Evolutionary conservation across 2,113 vertebrate genomes (phyloP).

Genomic region (Barnardius zonarius): DNA sequence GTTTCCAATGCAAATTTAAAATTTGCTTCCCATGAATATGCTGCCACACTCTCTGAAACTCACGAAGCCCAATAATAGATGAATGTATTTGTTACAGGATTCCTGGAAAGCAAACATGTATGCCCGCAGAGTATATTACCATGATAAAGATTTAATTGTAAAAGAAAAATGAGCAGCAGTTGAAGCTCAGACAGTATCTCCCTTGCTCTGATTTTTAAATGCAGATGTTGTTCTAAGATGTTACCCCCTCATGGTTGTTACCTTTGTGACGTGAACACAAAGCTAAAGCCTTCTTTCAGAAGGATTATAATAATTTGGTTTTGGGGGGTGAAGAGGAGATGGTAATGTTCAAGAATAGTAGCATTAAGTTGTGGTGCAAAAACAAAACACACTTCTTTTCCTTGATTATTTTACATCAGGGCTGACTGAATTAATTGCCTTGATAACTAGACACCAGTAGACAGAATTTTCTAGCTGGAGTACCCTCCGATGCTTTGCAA

Average conservation of each 20-base stretch:
- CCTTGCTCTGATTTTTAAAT: not conserved
- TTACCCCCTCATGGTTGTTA: not conserved
- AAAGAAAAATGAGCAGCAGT: not conserved
- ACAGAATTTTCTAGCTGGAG: not conserved
- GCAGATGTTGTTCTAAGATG: not conserved
- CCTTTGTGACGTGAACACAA: not conserved
- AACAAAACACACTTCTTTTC: not conserved
- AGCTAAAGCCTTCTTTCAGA: not conserved
- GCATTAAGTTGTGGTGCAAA: not conserved
- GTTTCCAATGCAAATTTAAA: not conserved
- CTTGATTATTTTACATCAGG: not conserved
- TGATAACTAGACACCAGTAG: not conserved
- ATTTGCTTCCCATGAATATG: not conserved
- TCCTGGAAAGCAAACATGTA: conserved; percentile 32
- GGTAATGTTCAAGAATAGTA: not conserved
- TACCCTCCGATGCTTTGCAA: not conserved
- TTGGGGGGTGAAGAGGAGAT: not conserved
- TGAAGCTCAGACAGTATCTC: not conserved
- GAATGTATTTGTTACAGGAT: not conserved
- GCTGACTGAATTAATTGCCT: not conserved
- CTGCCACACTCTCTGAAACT: not conserved
- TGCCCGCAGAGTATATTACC: not conserved
- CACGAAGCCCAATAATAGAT: not conserved
- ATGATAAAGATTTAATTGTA: conserved; percentile 40
- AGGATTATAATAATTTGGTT: not conserved